Conservation (phyloP, 1,140 invertebrate genomes). For the Lepidostoma basale region DNA sequence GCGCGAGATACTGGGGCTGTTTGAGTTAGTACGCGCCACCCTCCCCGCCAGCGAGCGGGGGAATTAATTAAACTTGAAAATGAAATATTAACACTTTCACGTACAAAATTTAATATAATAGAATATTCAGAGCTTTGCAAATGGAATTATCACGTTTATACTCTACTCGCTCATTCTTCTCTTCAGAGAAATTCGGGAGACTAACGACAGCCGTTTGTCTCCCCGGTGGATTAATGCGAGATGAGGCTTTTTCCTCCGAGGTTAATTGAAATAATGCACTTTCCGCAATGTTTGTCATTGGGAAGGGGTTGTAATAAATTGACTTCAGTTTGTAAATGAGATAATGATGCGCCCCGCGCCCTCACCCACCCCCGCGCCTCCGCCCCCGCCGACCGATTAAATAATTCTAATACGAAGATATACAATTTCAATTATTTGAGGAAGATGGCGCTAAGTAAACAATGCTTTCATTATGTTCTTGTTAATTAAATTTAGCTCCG, state of each 20-base stretch:
- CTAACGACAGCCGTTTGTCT: constrained; percentile 39
- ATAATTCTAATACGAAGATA: no score
- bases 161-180: constrained; percentile 47
- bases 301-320: constrained; percentile 17
- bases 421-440: no score
- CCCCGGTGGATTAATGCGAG: constrained; percentile 33
- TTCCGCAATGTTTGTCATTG: not conserved
- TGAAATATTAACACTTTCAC: constrained; percentile 64
- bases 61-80: constrained; percentile 64
- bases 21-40: constrained; percentile 35
- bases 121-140: constrained; percentile 43
- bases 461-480: no score
- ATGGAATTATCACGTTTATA: constrained; percentile 47
- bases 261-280: constrained; percentile 41
- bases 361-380: no score
- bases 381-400: no score
- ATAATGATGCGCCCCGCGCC: not conserved
- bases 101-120: constrained; percentile 62
- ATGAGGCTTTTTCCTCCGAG: constrained; percentile 33
- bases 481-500: no score
- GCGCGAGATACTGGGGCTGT: constrained; percentile 48
- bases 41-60: constrained; percentile 47
- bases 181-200: no score
- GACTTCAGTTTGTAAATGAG: not conserved
- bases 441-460: no score